These are phyloP conservation scores for Bombylius discolor DNA, from an alignment of 2,888 invertebrate genomes.

Conservation along the genomic window DNA sequence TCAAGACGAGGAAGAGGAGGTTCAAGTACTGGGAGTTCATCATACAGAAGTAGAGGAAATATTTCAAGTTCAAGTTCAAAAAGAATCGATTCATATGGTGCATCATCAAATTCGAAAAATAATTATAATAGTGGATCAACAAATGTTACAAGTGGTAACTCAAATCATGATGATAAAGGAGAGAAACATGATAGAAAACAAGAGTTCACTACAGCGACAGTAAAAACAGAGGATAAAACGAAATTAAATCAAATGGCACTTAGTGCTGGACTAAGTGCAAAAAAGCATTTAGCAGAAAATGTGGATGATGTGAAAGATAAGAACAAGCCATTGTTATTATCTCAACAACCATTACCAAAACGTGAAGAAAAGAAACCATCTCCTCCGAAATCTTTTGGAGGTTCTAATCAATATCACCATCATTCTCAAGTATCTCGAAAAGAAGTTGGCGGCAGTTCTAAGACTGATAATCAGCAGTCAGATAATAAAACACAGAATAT, in stretches of 20 bases:
- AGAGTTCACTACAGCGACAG: neutral
- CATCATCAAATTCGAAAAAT: slow-evolving; percentile 40
- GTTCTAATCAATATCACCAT: slow-evolving; percentile 13
- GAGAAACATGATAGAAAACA: slow-evolving; percentile 23
- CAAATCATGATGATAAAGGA: slow-evolving; percentile 37
- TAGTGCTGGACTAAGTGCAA: slow-evolving; percentile 45
- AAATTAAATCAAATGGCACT: slow-evolving; percentile 54
- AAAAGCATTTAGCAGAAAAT: slow-evolving; percentile 18
- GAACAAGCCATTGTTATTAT: slow-evolving; percentile 15
- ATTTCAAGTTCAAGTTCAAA: slow-evolving; percentile 41
- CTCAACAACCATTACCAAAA: slow-evolving; percentile 19
- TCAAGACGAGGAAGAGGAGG: slow-evolving; percentile 72
- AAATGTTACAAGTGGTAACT: slow-evolving; percentile 23
- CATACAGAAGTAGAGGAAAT: slow-evolving; percentile 35
- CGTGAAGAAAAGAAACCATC: slow-evolving; percentile 19
- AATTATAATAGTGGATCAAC: slow-evolving; percentile 44
- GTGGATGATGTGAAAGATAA: slow-evolving; percentile 17
- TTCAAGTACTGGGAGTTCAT: slow-evolving; percentile 37
- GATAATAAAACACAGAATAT: slow-evolving; percentile 12
- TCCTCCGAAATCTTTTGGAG: slow-evolving; percentile 21
- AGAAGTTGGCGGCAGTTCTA: slow-evolving; percentile 2
- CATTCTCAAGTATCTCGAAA: slow-evolving; percentile 8
- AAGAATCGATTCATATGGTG: slow-evolving; percentile 59
- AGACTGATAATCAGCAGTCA: slow-evolving; percentile 12
- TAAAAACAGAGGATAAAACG: slow-evolving; percentile 46